Conservation (phyloP, 1,140 invertebrate species). For the Palaemon carinicauda region DNA sequence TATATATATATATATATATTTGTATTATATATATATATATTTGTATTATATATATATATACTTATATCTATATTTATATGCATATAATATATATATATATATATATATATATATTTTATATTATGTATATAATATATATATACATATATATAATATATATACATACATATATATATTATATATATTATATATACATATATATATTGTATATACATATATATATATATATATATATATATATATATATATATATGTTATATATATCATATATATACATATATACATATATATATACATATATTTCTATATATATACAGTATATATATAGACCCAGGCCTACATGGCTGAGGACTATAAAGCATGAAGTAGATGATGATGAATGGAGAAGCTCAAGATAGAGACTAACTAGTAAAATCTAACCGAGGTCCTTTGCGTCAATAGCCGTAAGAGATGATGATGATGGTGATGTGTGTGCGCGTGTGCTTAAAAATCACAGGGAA, state of each 20-base stretch:
- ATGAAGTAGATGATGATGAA: no score
- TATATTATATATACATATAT: not conserved
- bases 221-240: not conserved
- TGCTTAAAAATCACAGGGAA: no score
- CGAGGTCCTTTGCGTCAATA: no score
- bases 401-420: no score
- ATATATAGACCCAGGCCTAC: no score
- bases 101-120: not conserved
- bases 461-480: no score
- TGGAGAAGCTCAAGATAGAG: no score
- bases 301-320: not conserved
- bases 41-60: no score
- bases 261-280: not conserved
- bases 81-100: slow-evolving; percentile 3
- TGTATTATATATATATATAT: not conserved
- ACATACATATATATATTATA: not conserved
- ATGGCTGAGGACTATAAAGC: no score
- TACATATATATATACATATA: not conserved
- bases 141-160: not conserved
- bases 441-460: no score
- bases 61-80: no score
- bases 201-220: not conserved
- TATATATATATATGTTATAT: not conserved
- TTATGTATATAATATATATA: not conserved
- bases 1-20: slow-evolving; percentile 1